Conservation (phyloP, 2,113 vertebrate species). For the Urocolius indicus region DNA sequence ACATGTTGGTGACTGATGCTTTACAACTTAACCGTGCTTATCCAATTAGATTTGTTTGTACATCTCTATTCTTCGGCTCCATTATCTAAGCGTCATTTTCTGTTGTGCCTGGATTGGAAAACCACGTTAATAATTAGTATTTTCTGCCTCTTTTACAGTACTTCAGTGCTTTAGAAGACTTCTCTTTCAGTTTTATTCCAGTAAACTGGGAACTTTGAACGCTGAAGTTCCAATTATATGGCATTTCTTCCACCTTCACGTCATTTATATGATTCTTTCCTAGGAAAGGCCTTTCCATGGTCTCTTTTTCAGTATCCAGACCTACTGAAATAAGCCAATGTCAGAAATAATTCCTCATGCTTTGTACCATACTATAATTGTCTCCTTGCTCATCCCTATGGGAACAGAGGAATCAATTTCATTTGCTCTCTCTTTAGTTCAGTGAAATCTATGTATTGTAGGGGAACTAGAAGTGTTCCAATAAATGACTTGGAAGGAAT, state of each 20-base stretch:
- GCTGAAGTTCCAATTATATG: background rate
- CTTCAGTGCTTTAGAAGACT: background rate
- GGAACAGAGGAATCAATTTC: background rate
- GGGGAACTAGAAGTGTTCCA: background rate
- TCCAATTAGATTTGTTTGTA: background rate
- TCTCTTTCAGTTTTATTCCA: background rate
- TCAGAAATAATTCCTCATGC: background rate
- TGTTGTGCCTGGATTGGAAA: background rate
- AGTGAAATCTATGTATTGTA: background rate
- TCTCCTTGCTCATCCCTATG: background rate
- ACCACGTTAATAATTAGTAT: background rate
- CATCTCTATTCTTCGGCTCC: background rate
- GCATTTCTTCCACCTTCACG: background rate
- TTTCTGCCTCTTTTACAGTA: background rate
- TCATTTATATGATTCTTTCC: background rate
- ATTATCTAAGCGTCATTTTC: background rate
- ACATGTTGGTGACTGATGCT: background rate
- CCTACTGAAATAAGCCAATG: background rate
- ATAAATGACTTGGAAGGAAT: background rate
- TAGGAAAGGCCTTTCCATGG: background rate
- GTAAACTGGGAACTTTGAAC: background rate
- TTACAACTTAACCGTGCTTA: background rate
- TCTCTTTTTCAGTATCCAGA: background rate
- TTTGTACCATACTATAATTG: background rate
- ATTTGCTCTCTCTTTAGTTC: constrained; percentile 9